phyloP scores from a whole-genome alignment of 2,888 invertebrate genomes.

The Lasioglossum marginatum region DNA sequence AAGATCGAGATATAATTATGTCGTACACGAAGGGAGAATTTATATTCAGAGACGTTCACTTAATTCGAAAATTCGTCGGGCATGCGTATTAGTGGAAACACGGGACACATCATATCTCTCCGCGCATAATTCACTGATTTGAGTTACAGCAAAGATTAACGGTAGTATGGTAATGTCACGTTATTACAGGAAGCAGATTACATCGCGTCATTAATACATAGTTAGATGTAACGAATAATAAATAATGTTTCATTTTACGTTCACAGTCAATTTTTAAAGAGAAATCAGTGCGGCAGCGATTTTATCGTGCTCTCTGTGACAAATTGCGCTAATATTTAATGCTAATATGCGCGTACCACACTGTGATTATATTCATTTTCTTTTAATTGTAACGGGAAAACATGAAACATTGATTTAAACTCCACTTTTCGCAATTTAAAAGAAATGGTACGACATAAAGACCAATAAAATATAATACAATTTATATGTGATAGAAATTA shows the following conservation, averaged over 20 bases:
- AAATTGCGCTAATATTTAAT: slow-evolving; percentile 4
- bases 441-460: neutral
- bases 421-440: neutral
- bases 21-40: neutral
- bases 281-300: neutral
- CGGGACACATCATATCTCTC: slow-evolving; percentile 6
- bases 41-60: neutral
- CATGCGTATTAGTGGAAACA: slow-evolving; percentile 5
- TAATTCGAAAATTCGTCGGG: neutral
- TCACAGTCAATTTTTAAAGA: slow-evolving; percentile 9
- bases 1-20: neutral
- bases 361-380: neutral
- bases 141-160: slow-evolving; percentile 12
- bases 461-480: too few species aligned
- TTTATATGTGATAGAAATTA: neutral
- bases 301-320: neutral
- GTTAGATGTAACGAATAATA: neutral
- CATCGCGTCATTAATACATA: slow-evolving; percentile 11
- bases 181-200: slow-evolving; percentile 9
- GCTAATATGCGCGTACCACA: neutral
- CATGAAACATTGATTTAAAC: neutral
- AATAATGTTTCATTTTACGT: slow-evolving; percentile 3
- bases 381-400: neutral
- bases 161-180: slow-evolving; percentile 12
- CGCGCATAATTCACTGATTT: slow-evolving; percentile 8